Conservation (phyloP, 37 sponge, comb jelly and placozoan species). For the Spongia lamella region DNA sequence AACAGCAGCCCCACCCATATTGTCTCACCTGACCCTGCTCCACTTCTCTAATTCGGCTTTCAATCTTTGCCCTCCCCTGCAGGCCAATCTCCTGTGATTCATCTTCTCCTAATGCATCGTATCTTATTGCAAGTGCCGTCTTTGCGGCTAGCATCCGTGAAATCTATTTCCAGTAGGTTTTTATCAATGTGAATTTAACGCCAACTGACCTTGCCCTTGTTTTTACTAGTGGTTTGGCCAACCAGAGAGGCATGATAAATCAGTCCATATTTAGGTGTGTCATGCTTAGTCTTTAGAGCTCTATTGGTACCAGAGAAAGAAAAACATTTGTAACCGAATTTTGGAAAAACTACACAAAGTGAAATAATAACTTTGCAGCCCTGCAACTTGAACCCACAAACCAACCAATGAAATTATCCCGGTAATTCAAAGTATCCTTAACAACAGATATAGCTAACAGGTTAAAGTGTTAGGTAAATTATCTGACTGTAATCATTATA, state of each 20-base stretch:
- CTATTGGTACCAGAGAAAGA: slow-evolving; percentile 20
- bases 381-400: neutral
- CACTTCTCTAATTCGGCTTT: slow-evolving; percentile 64
- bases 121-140: slow-evolving; percentile 84
- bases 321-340: too few species aligned
- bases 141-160: slow-evolving; percentile 96
- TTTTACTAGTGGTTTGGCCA: slow-evolving; percentile 87
- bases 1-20: neutral
- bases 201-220: slow-evolving; percentile 80
- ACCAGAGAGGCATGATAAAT: slow-evolving; percentile 97
- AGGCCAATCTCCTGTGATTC: slow-evolving; percentile 64
- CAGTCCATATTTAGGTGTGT: slow-evolving; percentile 97
- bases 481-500: neutral
- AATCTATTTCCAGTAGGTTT: slow-evolving; percentile 48
- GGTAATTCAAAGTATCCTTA: slow-evolving; percentile 51
- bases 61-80: slow-evolving; percentile 71
- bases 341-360: too few species aligned
- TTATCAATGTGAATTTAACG: neutral
- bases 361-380: neutral
- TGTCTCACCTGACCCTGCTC: slow-evolving; percentile 70
- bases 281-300: slow-evolving; percentile 96
- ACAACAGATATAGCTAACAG: slow-evolving; percentile 7
- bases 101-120: slow-evolving; percentile 95
- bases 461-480: neutral
- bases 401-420: slow-evolving; percentile 33